Conservation (phyloP, 1,140 invertebrate genomes). For the Drosophila tsacasi region DNA sequence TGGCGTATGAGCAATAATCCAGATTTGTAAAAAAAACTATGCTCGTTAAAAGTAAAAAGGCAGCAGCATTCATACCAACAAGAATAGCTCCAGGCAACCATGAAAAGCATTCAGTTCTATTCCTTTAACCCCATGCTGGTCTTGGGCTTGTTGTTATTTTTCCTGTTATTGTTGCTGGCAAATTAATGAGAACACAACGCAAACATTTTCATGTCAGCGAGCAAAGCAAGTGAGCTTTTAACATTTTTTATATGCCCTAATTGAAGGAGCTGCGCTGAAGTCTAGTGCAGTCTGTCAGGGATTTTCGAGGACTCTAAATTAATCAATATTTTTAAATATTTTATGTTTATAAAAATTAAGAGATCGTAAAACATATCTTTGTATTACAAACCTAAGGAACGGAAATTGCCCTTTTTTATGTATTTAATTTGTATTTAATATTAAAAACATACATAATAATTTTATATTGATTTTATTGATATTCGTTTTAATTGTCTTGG, state of each 20-base stretch:
- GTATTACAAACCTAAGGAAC: too few species aligned
- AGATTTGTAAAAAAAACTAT: constrained; percentile 42
- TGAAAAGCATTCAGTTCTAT: constrained; percentile 40
- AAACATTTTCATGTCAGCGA: constrained; percentile 65
- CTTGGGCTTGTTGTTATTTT: constrained; percentile 13
- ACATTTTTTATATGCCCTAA: constrained; percentile 22
- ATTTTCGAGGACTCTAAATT: too few species aligned
- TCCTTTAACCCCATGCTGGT: constrained; percentile 12
- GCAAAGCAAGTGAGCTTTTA: constrained; percentile 28
- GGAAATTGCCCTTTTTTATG: too few species aligned
- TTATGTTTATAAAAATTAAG: too few species aligned
- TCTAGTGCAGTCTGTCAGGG: background rate
- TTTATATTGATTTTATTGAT: background rate
- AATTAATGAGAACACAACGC: constrained; percentile 70
- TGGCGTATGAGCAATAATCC: constrained; percentile 63
- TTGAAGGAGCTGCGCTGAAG: background rate
- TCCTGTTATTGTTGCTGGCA: constrained; percentile 47
- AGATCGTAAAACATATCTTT: too few species aligned
- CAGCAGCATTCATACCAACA: constrained; percentile 40
- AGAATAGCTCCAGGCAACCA: constrained; percentile 49
- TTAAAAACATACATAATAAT: background rate
- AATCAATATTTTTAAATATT: too few species aligned
- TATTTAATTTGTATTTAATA: too few species aligned
- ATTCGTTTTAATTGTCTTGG: background rate
- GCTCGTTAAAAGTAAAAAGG: constrained; percentile 64